Base-by-base conservation (phyloP, 2,113 vertebrate genomes). In the Verasper variegatus region DNA sequence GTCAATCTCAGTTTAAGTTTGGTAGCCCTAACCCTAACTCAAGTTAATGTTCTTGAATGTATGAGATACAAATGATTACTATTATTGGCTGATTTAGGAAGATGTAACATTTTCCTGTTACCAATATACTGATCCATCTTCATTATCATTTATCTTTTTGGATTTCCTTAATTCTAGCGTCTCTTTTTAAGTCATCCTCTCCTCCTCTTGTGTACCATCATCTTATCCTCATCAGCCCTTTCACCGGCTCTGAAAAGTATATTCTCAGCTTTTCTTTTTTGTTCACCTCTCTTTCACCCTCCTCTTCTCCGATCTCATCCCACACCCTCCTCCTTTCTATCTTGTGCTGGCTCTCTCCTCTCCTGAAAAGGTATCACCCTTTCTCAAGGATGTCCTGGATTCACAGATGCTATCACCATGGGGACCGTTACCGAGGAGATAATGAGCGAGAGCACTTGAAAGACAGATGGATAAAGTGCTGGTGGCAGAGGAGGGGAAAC, bases 361-460 rank as follows among this genome's bases (percentile, higher is more conserved):
- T 40, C 68, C 77, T 83, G 81, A 87, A 90, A 93, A 89, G 78
- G 89, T 86, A 92, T 92, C 90, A 90, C 89, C 82, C 82, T 93
- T 85, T 89, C 86, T 92, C 89, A 93, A 94, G 91, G 88, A 92
- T 94, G 91, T 92, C 92, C 93, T 94, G 91, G 83, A 91, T 94
- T 92, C 77, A 59, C 84, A 77, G 81, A 67, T 20, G 5, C 64
- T 83, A 88, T 94, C 91, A 90, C 92, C 91, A 93, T 92, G 90
- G 92, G 91, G 91, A 94, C 92, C 74, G 91, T 92, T 92, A 90
- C 92, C 37, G 84, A 78, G 89, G 86, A 91, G 90, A 94, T 94
- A 92, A 92, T 92, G 78, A 86, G 83, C 31, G 5, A 79, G 73
- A 76, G 65, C 15, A 17, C 76, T 68, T 40, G 52, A 67, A 76